Evolutionary conservation across 2,113 vertebrate genomes (phyloP), one percentile per base, ranked within the genome.

Genomic region (Craseonycteris thonglongyai): DNA sequence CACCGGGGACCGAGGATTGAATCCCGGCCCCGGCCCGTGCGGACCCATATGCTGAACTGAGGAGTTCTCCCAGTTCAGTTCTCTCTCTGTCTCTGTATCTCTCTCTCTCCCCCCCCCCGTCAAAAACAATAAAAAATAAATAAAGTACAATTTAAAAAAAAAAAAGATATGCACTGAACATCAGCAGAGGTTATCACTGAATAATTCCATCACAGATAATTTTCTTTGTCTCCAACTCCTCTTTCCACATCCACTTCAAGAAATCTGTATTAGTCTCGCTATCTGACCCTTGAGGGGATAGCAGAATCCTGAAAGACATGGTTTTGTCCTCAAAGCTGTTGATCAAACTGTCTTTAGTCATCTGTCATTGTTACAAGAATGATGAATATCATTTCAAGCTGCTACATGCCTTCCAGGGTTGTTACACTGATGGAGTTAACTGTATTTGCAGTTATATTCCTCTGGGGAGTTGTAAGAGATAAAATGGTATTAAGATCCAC

Each of bases 171-270:
- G 83, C 22, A 47, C 49, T 61, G 68, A 42, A 1, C 6, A 72
- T 56, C 49, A 45, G 0, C 26, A 80, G 69, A 92, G 30, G 22
- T 65, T 58, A 61, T 61, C 42, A 79, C 21, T 56, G n/a, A 59
- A 61, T 91, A 91, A 79, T 10, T 59, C 42, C n/a, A 51, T 72
- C 5, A 56, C 88, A 47, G 30, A 3, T 47, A 47, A 33, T 11
- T 7, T 21, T 5, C 40, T 24, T 2, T 49, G 54, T 65, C 38
- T 66, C 21, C 38, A 69, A 49, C 21, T 51, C 35, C 24, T 58
- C 40, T 65, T 88, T 74, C n/a, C 42, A 93, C 82, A 95, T 91
- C 40, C 11, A 91, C 56, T 51, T 86, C n/a, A 68, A 94, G n/a
- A 56, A 83, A 66, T 66, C 68, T 49, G 38, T 47, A 71, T 71